Evolutionary conservation across 2,797 vertebrate genomes (phyloP), one percentile per base, ranked within the genome.

Genomic region (Morelia viridis): DNA sequence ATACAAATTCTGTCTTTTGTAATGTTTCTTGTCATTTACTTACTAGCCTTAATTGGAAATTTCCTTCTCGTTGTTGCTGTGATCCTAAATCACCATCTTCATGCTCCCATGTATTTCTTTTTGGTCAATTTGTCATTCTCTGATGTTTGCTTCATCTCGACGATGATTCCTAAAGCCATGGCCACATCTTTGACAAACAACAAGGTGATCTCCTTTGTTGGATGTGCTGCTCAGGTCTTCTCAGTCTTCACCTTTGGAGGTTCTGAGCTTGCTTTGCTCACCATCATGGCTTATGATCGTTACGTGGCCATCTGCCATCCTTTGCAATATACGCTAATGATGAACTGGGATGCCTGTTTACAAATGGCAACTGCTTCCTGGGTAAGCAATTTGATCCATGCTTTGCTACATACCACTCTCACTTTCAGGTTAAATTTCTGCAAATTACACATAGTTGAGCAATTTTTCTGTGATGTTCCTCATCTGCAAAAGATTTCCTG

Each of bases 71-170:
- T 41, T 0, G 2, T 41, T 8, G 22, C 53, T 28, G 53, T 91
- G 7, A 62, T 2, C 6, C 24, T 86, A 15, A 57, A 86, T 28
- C 50, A 10, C 7, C 3, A 41, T 4, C 90, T 91, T 28, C 83
- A 91, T 4, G 68, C 10, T 17, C 90, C 90, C 1, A 91, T 91
- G 90, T 91, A 91, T 19, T 91, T 91, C 84, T 91, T 91, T 4
- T 31, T 91, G 62, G 53, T 12, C 24, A 91, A 92, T 26, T n/a
- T 92, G 6, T 92, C 87, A 15, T 5, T 92, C 9, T 53, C 57
- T 31, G 90, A 92, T 15, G 24, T 88, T 56, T 92, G 71, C 13
- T 89, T 56, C 31, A 84, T 92, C 11, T 89, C 91, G 8, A 64
- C 71, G 10, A 84, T 60, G 1, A 17, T 89, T 8, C 91, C 91